Conservation (phyloP, 2,888 invertebrate species). For the Orchesellides sinensis region DNA sequence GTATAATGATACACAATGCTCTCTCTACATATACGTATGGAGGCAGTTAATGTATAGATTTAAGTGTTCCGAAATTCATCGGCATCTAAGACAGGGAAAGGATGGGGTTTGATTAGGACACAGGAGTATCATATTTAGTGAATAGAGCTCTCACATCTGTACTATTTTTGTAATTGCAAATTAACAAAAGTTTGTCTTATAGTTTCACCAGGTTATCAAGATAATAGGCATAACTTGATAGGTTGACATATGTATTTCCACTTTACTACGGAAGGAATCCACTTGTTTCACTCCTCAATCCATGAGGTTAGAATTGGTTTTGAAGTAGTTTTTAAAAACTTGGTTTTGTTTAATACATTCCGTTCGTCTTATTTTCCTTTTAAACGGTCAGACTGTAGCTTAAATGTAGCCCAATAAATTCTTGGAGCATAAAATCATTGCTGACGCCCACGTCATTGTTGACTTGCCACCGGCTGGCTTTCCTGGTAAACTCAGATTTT, state of each 20-base stretch:
- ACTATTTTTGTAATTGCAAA: too few relatives aligned
- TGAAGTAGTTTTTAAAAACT: slow-evolving; percentile 14
- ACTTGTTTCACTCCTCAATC: slow-evolving; percentile 59
- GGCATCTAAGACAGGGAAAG: slow-evolving; percentile 48
- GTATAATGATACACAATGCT: neutral
- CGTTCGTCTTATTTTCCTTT: slow-evolving; percentile 40
- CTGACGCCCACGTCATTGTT: slow-evolving; percentile 56
- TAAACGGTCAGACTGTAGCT: slow-evolving; percentile 25
- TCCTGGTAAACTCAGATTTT: slow-evolving; percentile 65
- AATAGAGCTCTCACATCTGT: too few relatives aligned
- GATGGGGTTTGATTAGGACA: slow-evolving; percentile 7
- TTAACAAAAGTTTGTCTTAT: neutral
- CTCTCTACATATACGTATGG: slow-evolving; percentile 10
- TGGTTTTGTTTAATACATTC: slow-evolving; percentile 37
- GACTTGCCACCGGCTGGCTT: slow-evolving; percentile 53
- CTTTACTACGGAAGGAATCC: slow-evolving; percentile 63
- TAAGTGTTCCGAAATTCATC: slow-evolving; percentile 72
- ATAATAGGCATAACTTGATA: slow-evolving; percentile 23
- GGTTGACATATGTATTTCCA: slow-evolving; percentile 57
- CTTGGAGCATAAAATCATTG: slow-evolving; percentile 43
- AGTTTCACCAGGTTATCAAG: slow-evolving; percentile 29
- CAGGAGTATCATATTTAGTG: too few relatives aligned
- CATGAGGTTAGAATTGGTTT: slow-evolving; percentile 21
- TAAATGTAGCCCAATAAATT: slow-evolving; percentile 50
- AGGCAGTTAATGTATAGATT: neutral